phyloP scores from a whole-genome alignment of 1,140 invertebrate species.

The Aricia agestis region DNA sequence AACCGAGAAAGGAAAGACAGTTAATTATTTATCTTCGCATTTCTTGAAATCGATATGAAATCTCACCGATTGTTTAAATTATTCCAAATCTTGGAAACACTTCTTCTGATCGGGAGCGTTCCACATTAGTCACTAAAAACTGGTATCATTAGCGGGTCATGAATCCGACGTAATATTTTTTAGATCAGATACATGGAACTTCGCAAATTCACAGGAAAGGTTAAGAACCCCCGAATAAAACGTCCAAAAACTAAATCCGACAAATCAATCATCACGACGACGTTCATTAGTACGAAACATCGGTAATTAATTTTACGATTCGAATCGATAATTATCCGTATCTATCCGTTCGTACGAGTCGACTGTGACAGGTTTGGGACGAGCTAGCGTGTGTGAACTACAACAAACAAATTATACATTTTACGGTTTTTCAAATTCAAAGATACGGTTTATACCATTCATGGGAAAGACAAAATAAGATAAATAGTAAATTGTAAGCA shows the following conservation, averaged over 20 bases:
- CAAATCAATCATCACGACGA: conserved; percentile 19
- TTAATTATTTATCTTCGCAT: too few species aligned
- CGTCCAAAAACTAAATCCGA: conserved; percentile 7
- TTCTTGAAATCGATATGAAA: too few species aligned
- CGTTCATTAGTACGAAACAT: conserved; percentile 17
- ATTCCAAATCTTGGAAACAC: background rate
- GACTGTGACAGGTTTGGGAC: conserved; percentile 21
- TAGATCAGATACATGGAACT: background rate
- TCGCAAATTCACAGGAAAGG: conserved; percentile 8
- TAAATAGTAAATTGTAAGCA: conserved; percentile 30
- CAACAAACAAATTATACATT: conserved; percentile 34
- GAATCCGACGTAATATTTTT: conserved; percentile 2
- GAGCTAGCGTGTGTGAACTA: conserved; percentile 28
- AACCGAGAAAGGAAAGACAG: too few species aligned
- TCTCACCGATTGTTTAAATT: background rate
- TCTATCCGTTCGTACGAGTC: background rate
- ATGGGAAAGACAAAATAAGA: conserved; percentile 30
- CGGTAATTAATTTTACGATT: conserved; percentile 14
- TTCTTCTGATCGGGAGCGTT: background rate
- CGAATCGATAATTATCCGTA: conserved; percentile 5
- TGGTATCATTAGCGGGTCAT: background rate
- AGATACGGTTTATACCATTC: conserved; percentile 24
- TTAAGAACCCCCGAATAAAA: background rate
- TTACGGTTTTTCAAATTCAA: conserved; percentile 30
- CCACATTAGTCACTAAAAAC: background rate